These are phyloP conservation scores for Amphilophus citrinellus DNA, from an alignment of 2,113 vertebrate genomes.

Conservation along the genomic window DNA sequence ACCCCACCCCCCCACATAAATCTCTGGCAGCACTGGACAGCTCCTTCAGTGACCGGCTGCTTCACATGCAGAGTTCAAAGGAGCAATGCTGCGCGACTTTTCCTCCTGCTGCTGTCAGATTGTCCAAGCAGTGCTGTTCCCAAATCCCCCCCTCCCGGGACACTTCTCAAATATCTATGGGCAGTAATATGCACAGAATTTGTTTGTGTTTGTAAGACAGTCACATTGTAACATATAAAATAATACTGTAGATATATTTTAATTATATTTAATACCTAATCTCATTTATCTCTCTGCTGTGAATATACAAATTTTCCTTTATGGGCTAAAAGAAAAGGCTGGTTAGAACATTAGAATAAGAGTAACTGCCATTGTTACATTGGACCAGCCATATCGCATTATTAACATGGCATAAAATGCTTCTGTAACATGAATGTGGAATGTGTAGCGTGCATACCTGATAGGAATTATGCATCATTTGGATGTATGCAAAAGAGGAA, in stretches of 20 bases:
- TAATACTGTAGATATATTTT: background rate
- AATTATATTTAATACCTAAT: background rate
- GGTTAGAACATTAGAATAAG: no score
- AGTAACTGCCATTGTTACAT: no score
- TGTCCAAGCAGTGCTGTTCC: background rate
- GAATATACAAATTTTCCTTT: background rate
- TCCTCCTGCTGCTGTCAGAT: background rate
- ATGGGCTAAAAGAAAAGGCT: no score
- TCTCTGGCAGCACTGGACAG: slow-evolving; percentile 5
- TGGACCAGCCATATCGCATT: no score
- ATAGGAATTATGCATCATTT: no score
- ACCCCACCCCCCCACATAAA: background rate
- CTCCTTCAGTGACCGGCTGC: background rate
- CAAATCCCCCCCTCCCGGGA: no score
- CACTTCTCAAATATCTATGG: background rate
- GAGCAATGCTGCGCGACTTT: background rate
- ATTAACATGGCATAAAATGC: no score
- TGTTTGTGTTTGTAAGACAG: background rate
- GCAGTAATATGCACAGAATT: background rate
- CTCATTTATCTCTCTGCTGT: background rate
- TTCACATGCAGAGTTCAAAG: slow-evolving; percentile 8
- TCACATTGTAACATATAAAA: background rate
- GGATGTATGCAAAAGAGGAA: no score
- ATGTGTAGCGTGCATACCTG: no score
- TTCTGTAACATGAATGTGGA: no score